Conservation (phyloP, 2,797 vertebrate species). For the Cossypha polioptera region DNA sequence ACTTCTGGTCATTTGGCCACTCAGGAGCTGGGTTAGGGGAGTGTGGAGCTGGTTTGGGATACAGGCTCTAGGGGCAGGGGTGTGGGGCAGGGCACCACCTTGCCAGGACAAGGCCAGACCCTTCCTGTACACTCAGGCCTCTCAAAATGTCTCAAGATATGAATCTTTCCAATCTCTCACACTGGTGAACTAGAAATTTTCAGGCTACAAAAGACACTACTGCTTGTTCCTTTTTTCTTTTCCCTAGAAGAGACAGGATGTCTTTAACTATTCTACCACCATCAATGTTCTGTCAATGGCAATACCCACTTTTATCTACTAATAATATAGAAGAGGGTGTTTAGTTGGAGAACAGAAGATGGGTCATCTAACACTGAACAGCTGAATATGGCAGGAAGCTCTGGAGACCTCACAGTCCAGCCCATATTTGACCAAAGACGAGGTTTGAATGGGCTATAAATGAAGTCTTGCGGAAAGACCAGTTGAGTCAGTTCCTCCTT, state of each 20-base stretch:
- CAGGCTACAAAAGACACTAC: not conserved
- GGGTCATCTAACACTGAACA: not conserved
- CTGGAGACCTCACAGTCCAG: not conserved
- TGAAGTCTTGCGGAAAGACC: not conserved
- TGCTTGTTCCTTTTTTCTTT: not conserved
- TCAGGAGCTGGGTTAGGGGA: not conserved
- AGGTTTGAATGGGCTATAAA: not conserved
- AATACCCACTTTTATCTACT: not conserved
- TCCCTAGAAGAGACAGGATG: not conserved
- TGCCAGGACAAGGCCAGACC: not conserved
- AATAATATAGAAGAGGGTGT: not conserved
- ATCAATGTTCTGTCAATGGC: not conserved
- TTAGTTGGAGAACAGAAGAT: not conserved
- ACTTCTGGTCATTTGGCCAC: not conserved
- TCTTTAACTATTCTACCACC: not conserved
- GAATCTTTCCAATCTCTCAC: not conserved
- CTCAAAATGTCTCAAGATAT: not conserved
- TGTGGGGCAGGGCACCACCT: no score
- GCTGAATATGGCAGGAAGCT: not conserved
- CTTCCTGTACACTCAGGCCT: no score
- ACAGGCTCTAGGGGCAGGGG: not conserved
- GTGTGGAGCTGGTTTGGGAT: accelerated
- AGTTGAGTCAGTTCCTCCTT: not conserved
- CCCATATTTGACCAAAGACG: not conserved
- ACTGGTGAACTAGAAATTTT: not conserved